Evolutionary conservation across 2,888 invertebrate species (phyloP).

Genomic region (Ceriagrion tenellum): DNA sequence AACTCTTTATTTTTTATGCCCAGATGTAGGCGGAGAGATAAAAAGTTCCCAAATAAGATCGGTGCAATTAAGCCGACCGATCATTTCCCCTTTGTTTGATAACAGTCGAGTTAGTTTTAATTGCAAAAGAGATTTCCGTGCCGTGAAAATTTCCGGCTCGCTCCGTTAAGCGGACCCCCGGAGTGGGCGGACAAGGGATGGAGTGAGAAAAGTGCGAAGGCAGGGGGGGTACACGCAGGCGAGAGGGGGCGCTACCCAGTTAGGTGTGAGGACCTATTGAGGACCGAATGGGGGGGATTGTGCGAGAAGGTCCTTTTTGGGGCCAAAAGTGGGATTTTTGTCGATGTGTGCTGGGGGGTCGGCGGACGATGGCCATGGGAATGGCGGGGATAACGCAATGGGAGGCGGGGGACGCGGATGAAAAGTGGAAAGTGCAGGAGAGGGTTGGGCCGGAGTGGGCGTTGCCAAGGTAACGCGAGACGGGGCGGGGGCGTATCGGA

Average conservation of each 20-base stretch:
- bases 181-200: neutral
- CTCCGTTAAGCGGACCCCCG: neutral
- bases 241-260: neutral
- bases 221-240: neutral
- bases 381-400: neutral
- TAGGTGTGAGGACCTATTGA: neutral
- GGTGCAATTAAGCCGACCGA: neutral
- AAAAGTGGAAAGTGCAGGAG: neutral
- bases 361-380: neutral
- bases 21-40: neutral
- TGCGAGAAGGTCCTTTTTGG: neutral
- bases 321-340: neutral
- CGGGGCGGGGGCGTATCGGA: neutral
- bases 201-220: neutral
- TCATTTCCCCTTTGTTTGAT: slow-evolving; percentile 1
- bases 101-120: neutral
- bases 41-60: neutral
- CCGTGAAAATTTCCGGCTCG: slow-evolving; percentile 14
- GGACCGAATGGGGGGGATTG: neutral
- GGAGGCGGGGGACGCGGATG: neutral
- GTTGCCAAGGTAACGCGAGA: neutral
- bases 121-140: neutral
- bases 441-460: neutral
- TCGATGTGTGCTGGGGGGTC: neutral
- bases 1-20: neutral